Percentiles rank a stretch among this genome's conserved stretches.
These are phyloP conservation scores for Amphipoea oculea DNA, from an alignment of 2,888 invertebrate genomes.

Conservation along the genomic window DNA sequence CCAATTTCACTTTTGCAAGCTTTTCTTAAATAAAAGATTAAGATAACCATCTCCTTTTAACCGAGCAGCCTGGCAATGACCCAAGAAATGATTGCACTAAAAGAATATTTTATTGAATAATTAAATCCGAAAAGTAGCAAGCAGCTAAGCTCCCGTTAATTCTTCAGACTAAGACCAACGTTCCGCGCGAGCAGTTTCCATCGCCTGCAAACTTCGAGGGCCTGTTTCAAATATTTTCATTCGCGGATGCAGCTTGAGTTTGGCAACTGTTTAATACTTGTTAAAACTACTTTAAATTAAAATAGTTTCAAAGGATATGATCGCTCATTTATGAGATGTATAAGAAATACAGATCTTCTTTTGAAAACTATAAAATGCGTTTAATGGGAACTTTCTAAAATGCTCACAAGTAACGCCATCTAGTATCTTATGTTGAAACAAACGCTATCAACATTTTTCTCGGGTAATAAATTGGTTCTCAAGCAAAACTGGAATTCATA, in stretches of 20 bases:
- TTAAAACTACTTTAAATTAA: constrained; percentile 46
- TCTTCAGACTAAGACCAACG: constrained; percentile 42
- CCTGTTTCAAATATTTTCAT: constrained; percentile 56
- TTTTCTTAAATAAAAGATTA: constrained; percentile 22
- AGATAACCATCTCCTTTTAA: constrained; percentile 6
- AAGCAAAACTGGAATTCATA: constrained; percentile 1
- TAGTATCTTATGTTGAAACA: not conserved
- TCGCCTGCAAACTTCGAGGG: constrained; percentile 34
- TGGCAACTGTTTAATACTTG: constrained; percentile 41
- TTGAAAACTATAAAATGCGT: not conserved
- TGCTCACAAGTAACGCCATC: constrained; percentile 1
- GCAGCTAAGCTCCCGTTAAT: constrained; percentile 48
- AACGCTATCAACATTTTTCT: not conserved
- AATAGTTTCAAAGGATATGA: constrained; percentile 46
- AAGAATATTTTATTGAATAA: constrained; percentile 33
- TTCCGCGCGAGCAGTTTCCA: constrained; percentile 36
- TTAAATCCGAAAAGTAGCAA: constrained; percentile 22
- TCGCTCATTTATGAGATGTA: constrained; percentile 5
- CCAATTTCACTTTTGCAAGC: not conserved
- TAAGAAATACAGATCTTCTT: not conserved
- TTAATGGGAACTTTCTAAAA: not conserved
- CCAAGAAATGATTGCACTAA: constrained; percentile 19
- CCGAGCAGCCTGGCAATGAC: constrained; percentile 24
- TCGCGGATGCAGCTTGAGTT: constrained; percentile 43
- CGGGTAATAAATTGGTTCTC: not conserved